Percentiles rank a stretch among this genome's conserved stretches.
Conservation (phyloP, 2,797 vertebrate species). For the Pantherophis alleghaniensis region DNA sequence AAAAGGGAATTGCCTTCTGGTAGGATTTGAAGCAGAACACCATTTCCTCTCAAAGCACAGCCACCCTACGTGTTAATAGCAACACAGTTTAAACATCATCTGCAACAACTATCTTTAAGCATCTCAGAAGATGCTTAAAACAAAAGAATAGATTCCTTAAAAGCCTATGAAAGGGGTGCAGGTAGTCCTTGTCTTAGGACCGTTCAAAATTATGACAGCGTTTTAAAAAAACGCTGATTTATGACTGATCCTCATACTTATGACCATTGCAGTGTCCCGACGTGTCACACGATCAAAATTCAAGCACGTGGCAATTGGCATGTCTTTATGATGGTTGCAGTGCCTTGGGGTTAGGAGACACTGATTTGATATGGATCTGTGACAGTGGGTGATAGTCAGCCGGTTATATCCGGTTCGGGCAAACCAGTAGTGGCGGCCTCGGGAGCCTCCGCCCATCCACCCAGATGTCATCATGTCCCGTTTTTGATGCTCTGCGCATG, state of each 20-base stretch:
- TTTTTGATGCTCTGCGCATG: too few relatives aligned
- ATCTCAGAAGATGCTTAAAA: constrained; percentile 3
- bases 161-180: constrained; percentile 9
- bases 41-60: not conserved
- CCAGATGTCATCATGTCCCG: too few relatives aligned
- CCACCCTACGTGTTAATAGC: constrained; percentile 46
- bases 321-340: not conserved
- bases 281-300: not conserved
- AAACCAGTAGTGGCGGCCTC: too few relatives aligned
- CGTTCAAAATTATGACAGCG: not conserved
- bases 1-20: not conserved
- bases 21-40: not conserved
- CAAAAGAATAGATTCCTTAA: not conserved
- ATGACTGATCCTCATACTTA: not conserved
- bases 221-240: not conserved
- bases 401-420: too few relatives aligned
- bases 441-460: too few relatives aligned
- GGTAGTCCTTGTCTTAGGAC: not conserved
- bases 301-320: not conserved
- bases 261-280: not conserved
- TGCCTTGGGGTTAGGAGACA: fast-evolving
- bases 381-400: too few relatives aligned
- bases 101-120: constrained; percentile 20
- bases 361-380: not conserved
- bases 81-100: constrained; percentile 62